Base-by-base conservation (phyloP, 2,797 vertebrate genomes). In the Lepus oiostolus region DNA sequence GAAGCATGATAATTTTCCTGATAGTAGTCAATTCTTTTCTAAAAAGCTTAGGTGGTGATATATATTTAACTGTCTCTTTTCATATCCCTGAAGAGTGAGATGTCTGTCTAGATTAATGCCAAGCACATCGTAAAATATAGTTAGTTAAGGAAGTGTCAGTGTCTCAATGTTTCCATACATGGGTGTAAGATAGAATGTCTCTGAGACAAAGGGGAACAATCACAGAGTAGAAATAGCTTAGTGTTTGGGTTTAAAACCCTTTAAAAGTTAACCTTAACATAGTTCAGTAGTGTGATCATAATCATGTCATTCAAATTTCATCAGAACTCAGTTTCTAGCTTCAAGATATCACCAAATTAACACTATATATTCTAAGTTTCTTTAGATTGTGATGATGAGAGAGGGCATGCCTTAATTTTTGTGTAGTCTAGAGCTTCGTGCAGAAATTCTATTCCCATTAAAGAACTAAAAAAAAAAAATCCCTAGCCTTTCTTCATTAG, bases 381-480 rank as follows among this genome's bases (percentile, higher is more conserved):
- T 86, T 87, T 72, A 79, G 10, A 52, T 22, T 86, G 1, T 83
- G 11, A 52, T 5, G 83, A 74, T 77, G 58, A 88, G 79, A 86
- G 1, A 12, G 32, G 65, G 4, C 74, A 58, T 9, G 24, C 4
- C 30, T 92, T 94, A 68, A 68, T 95, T 95, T 93, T 93, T 95
- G 26, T 82, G 16, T 38, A 47, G 5, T 24, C 2, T 21, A 26
- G 7, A 70, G 26, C 35, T 88, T 90, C 42, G n/a, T 54, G 60
- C 21, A 79, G 24, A 93, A 13, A 81, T 50, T 67, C 2, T 38
- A 2, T 50, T 7, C 65, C 14, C 12, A 16, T 50, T 17, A 28
- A 58, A 93, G 35, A 77, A 1, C 32, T 86, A 89, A 94, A 94
- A 80, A 81, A 67, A 94, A 76, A 95, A 81, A 65, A 24, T 35